phyloP scores from a whole-genome alignment of 2,797 vertebrate species.

The Odontamblyopus rebecca region DNA sequence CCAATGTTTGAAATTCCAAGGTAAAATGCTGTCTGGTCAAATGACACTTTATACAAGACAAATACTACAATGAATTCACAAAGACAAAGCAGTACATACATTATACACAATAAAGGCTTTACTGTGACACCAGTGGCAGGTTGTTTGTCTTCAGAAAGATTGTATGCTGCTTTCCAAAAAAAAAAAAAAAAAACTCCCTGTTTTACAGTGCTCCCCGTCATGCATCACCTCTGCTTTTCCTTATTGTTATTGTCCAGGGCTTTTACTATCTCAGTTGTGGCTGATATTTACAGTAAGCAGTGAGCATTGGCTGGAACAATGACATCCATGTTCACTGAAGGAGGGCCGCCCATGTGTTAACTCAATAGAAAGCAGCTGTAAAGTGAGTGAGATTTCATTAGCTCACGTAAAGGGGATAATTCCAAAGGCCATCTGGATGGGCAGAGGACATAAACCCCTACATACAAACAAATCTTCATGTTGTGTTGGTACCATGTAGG shows the following conservation, averaged over 20 bases:
- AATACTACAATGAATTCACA: constrained; percentile 45
- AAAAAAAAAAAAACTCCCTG: background rate
- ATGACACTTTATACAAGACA: constrained; percentile 27
- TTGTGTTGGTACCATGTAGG: constrained; percentile 18
- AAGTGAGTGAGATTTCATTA: constrained; percentile 75
- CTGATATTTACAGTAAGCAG: constrained; percentile 50
- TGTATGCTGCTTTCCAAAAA: constrained; percentile 12
- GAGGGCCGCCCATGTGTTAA: constrained; percentile 61
- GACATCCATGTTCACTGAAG: constrained; percentile 54
- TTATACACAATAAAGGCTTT: constrained; percentile 10
- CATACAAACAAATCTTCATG: constrained; percentile 40
- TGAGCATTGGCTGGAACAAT: constrained; percentile 36
- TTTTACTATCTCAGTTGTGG: constrained; percentile 53
- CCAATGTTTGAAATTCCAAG: constrained; percentile 17
- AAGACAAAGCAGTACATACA: constrained; percentile 17
- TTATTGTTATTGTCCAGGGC: constrained; percentile 46
- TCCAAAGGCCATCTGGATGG: constrained; percentile 58
- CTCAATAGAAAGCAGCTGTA: constrained; percentile 66
- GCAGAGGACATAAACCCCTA: constrained; percentile 41
- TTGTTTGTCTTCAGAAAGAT: constrained; percentile 39
- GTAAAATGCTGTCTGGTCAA: constrained; percentile 34
- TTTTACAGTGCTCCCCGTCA: constrained; percentile 30
- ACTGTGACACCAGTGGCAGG: constrained; percentile 19
- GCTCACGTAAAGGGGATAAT: constrained; percentile 53
- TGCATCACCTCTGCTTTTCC: constrained; percentile 37